Percentiles rank a stretch among this genome's conserved stretches.
Conservation (phyloP, 2,797 vertebrate species). For the Dromococcyx pavoninus region DNA sequence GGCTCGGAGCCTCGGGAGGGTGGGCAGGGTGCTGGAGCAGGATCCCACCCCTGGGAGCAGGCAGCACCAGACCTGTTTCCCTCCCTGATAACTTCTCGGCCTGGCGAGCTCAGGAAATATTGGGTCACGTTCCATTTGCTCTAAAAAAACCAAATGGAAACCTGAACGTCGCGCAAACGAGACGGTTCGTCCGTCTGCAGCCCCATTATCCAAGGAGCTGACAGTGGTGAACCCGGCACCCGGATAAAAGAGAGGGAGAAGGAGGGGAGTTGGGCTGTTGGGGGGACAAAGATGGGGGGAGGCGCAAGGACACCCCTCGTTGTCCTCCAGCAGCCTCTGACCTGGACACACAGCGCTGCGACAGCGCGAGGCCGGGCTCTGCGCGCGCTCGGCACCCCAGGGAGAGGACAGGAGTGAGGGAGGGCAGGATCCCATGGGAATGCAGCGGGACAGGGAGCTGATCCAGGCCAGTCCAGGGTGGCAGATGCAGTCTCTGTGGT, state of each 20-base stretch:
- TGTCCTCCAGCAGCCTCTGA: background rate
- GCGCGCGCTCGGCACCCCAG: too few species aligned
- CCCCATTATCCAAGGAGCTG: background rate
- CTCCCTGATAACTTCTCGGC: background rate
- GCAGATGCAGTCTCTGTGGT: too few species aligned
- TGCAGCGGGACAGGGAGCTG: background rate
- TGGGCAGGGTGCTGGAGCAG: background rate
- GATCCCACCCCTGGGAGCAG: background rate
- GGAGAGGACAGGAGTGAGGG: background rate
- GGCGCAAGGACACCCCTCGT: too few species aligned
- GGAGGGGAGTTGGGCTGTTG: background rate
- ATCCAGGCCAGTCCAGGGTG: too few species aligned
- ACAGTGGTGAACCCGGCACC: background rate
- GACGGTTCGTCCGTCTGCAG: background rate
- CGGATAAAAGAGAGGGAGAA: background rate
- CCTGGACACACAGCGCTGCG: too few species aligned
- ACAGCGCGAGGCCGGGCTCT: background rate
- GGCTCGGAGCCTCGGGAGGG: background rate
- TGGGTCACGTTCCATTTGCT: background rate
- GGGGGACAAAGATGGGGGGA: too few species aligned
- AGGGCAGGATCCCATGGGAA: background rate
- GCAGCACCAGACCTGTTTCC: background rate
- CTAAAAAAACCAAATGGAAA: background rate
- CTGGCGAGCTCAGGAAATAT: background rate
- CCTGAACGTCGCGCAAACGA: background rate